Conservation (phyloP, 2,888 invertebrate species). For the Meteorus cinctellus region DNA sequence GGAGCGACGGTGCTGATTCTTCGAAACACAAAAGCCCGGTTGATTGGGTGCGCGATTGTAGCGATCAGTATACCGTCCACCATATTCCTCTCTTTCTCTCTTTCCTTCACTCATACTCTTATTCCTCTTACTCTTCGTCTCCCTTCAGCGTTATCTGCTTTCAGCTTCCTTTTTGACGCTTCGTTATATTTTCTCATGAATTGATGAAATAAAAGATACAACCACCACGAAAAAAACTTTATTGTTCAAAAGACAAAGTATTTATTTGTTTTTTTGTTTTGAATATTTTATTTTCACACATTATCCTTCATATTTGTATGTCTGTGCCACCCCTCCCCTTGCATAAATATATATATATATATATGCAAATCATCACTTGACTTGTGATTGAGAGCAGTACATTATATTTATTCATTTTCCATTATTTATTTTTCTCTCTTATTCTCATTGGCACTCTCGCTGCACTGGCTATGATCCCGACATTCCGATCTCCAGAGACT, state of each 20-base stretch:
- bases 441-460: slow-evolving; percentile 48
- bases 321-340: slow-evolving; percentile 6
- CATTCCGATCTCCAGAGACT: slow-evolving; percentile 43
- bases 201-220: slow-evolving; percentile 39
- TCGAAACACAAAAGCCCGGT: slow-evolving; percentile 56
- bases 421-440: slow-evolving; percentile 42
- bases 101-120: slow-evolving; percentile 14
- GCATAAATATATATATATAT: not conserved
- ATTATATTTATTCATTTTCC: slow-evolving; percentile 8
- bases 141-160: slow-evolving; percentile 31
- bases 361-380: slow-evolving; percentile 18
- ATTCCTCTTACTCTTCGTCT: slow-evolving; percentile 21
- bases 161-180: slow-evolving; percentile 27
- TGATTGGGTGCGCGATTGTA: slow-evolving; percentile 57
- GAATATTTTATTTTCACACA: slow-evolving; percentile 33
- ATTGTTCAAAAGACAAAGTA: slow-evolving; percentile 31
- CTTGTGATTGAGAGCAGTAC: slow-evolving; percentile 24
- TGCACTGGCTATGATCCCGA: slow-evolving; percentile 38
- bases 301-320: slow-evolving; percentile 44
- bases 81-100: slow-evolving; percentile 29
- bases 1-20: slow-evolving; percentile 50
- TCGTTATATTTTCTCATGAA: slow-evolving; percentile 45
- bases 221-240: not conserved
- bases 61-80: slow-evolving; percentile 50
- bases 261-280: slow-evolving; percentile 21